A percentile compares a stretch with the other conserved stretches of the same genome.
Evolutionary conservation across 1,140 invertebrate species (phyloP).

Genomic region (Rhyacophila brunnea): DNA sequence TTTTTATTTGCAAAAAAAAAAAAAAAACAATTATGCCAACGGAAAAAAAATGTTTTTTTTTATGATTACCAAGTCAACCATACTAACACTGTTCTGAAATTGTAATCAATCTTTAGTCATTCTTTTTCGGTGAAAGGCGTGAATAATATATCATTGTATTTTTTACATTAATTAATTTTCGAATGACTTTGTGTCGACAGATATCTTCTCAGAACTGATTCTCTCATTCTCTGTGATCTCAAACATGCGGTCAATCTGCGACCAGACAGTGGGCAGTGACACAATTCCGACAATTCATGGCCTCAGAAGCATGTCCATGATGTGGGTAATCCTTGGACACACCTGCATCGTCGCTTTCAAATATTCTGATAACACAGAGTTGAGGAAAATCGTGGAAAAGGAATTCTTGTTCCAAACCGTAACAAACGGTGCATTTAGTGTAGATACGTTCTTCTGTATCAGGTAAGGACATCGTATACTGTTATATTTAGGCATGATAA

Average conservation of each 20-base stretch:
- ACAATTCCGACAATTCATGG: constrained; percentile 82
- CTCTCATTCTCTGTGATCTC: constrained; percentile 75
- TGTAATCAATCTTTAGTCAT: no score
- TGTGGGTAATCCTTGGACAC: constrained; percentile 91
- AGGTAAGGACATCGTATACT: constrained; percentile 47
- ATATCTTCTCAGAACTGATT: constrained; percentile 67
- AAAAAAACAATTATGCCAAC: no score
- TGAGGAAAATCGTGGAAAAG: constrained; percentile 73
- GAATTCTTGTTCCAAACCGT: constrained; percentile 81
- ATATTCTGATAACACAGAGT: constrained; percentile 82
- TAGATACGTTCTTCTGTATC: constrained; percentile 90
- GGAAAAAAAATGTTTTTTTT: no score
- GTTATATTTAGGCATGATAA: no score
- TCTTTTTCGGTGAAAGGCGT: no score
- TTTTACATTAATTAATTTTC: no score
- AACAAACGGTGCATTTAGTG: constrained; percentile 83
- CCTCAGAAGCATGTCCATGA: constrained; percentile 81
- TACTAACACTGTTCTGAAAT: no score
- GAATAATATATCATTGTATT: no score
- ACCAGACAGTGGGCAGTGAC: constrained; percentile 73
- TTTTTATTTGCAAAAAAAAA: no score
- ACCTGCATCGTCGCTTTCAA: constrained; percentile 82
- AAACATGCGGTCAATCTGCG: constrained; percentile 76
- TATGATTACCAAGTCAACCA: no score
- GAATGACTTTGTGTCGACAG: constrained; percentile 45